Evolutionary conservation across 2,113 vertebrate genomes (phyloP).

Genomic region (Protomyctophum bolini): DNA sequence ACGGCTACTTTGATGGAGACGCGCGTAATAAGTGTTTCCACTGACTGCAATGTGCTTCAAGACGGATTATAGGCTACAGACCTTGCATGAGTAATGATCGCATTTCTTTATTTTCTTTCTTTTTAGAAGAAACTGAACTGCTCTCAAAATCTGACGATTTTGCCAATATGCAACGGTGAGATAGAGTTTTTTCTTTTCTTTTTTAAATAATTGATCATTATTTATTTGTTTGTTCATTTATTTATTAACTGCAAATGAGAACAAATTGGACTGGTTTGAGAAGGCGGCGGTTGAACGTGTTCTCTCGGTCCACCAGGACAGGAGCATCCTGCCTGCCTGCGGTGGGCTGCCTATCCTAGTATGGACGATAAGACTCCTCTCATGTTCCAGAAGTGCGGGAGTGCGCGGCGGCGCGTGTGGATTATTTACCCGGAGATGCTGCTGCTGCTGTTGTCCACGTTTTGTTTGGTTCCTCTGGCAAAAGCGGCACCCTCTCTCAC

Average conservation of each 20-base stretch:
- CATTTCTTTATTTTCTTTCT: too few relatives aligned
- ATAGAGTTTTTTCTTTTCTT: conserved; percentile 43
- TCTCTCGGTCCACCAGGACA: too few relatives aligned
- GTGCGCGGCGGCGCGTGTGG: conserved; percentile 44
- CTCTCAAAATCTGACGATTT: conserved; percentile 5
- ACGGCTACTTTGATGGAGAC: background rate
- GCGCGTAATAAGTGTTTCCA: background rate
- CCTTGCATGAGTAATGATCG: too few relatives aligned
- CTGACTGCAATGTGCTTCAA: background rate
- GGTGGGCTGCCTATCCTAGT: conserved; percentile 26
- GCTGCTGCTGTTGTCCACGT: conserved; percentile 52
- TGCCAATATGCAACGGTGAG: conserved; percentile 60
- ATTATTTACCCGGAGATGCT: conserved; percentile 74
- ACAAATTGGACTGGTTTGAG: conserved; percentile 47
- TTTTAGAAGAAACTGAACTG: conserved; percentile 14
- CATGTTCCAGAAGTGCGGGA: conserved; percentile 57
- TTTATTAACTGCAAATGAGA: conserved; percentile 21
- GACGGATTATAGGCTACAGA: too few relatives aligned
- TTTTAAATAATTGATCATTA: conserved; percentile 6
- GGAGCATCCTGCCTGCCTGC: conserved; percentile 34
- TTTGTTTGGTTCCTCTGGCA: conserved; percentile 65
- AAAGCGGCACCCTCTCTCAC: conserved; percentile 76
- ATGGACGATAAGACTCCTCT: conserved; percentile 50
- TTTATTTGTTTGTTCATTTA: background rate
- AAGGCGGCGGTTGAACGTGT: conserved; percentile 36